A percentile compares a stretch with the other conserved stretches of the same genome.
Conservation (phyloP, 2,113 vertebrate species). For the Pungitius pungitius region DNA sequence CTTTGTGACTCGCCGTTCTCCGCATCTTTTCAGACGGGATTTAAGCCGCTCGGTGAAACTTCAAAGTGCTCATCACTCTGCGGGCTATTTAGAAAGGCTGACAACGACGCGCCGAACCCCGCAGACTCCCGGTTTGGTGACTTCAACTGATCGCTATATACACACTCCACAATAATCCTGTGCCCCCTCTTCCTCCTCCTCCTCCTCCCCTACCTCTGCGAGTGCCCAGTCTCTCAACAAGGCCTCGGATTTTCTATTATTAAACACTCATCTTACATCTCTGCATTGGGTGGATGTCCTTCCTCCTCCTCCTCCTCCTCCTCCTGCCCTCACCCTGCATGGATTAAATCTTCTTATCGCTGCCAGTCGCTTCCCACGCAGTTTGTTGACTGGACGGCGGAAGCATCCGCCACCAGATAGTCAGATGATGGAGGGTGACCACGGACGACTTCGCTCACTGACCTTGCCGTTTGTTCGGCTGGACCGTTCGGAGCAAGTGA, state of each 20-base stretch:
- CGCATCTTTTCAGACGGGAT: constrained; percentile 74
- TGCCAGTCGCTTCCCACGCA: constrained; percentile 37
- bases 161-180: constrained; percentile 63
- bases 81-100: constrained; percentile 75
- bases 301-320: constrained; percentile 29
- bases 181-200: constrained; percentile 46
- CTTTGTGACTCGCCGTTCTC: constrained; percentile 66
- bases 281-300: constrained; percentile 33
- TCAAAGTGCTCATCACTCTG: constrained; percentile 77
- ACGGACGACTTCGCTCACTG: constrained; percentile 18
- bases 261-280: constrained; percentile 60
- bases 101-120: constrained; percentile 76
- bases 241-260: constrained; percentile 60
- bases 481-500: constrained; percentile 19
- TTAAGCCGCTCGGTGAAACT: constrained; percentile 77
- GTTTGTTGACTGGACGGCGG: constrained; percentile 22
- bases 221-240: constrained; percentile 52
- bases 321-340: constrained; percentile 10
- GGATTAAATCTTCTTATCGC: constrained; percentile 19
- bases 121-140: constrained; percentile 46
- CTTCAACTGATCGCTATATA: constrained; percentile 66
- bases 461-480: constrained; percentile 49
- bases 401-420: constrained; percentile 12
- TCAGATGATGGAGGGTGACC: constrained; percentile 34
- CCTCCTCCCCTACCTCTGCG: constrained; percentile 49